Percentiles rank a stretch among this genome's conserved stretches.
phyloP scores from a whole-genome alignment of 2,113 vertebrate genomes.

The Atlantisia rogersi region DNA sequence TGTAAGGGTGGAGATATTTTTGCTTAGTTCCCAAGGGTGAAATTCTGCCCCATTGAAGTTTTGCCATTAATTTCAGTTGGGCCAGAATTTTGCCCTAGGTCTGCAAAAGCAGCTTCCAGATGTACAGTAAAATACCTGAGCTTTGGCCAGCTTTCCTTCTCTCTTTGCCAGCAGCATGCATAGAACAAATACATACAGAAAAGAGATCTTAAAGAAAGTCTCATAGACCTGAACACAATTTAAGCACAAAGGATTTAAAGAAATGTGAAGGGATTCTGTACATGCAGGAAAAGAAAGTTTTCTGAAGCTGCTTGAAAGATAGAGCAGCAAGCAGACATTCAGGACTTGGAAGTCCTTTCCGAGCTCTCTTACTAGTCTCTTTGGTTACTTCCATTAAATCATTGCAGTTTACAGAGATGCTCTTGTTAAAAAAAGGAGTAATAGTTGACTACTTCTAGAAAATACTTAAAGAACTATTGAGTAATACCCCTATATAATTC shows the following conservation, averaged over 20 bases:
- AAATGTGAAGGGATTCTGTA: neutral
- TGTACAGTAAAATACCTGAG: constrained; percentile 49
- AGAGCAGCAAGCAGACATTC: neutral
- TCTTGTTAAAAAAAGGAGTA: neutral
- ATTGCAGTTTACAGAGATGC: neutral
- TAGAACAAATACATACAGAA: constrained; percentile 3
- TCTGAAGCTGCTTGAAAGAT: neutral
- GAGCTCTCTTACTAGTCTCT: neutral
- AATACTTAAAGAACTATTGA: neutral
- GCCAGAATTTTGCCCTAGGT: neutral
- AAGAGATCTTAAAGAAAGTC: neutral
- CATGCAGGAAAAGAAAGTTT: neutral
- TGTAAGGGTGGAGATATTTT: constrained; percentile 37
- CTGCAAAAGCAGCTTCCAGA: constrained; percentile 50
- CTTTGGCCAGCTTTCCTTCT: neutral
- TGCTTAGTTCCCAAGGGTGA: constrained; percentile 31
- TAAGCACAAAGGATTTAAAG: neutral
- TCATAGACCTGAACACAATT: neutral
- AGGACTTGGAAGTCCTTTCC: neutral
- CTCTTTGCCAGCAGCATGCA: neutral
- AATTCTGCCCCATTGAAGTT: constrained; percentile 49
- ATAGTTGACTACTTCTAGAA: neutral
- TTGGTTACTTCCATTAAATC: neutral
- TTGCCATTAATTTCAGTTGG: constrained; percentile 35
- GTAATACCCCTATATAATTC: neutral